Evolutionary conservation across 2,113 vertebrate species (phyloP), one percentile per base, ranked within the genome.

Genomic region (Cottus gobio): DNA sequence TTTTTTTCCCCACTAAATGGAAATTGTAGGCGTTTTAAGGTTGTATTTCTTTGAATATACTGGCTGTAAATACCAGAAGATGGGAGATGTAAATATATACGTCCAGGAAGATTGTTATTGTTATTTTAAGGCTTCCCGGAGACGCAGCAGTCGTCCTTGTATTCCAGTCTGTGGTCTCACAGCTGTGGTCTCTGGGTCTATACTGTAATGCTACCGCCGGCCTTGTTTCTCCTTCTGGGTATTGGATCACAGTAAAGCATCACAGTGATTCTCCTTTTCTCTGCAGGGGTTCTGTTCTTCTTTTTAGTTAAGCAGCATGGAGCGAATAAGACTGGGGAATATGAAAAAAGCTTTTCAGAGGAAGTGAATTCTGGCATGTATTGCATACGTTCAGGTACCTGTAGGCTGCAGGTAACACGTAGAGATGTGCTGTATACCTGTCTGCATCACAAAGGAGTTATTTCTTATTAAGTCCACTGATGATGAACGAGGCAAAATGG

Each of bases 171-270:
- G 28, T 26, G 37, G 67, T 75, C 54, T 79, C 60, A 64, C 36
- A 18, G 75, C 79, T 74, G 67, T 20, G 39, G 44, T 79, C 39
- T 60, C 18, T 39, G 56, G 56, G 66, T 39, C 77, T 42, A 67
- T 42, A 11, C 64, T 56, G 75, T 86, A 79, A 80, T 39, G 73
- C 68, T 71, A 34, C 63, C 30, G 16, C 75, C n/a, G 34, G 80
- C 69, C 72, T 66, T 39, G 67, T 87, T 86, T 75, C 71, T 65
- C 34, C 46, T 82, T 85, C 76, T 69, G 64, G 69, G 62, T 80
- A 71, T 77, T 88, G n/a, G n/a, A n/a, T 87, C 63, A 89, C 86
- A 72, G 83, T 80, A 87, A 78, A 91, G 82, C 91, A 91, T 93
- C 85, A 87, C 66, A 72, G 7, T 65, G 81, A 84, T 82, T 20